Evolutionary conservation across 2,797 vertebrate species (phyloP).

Genomic region (Hybognathus amarus): DNA sequence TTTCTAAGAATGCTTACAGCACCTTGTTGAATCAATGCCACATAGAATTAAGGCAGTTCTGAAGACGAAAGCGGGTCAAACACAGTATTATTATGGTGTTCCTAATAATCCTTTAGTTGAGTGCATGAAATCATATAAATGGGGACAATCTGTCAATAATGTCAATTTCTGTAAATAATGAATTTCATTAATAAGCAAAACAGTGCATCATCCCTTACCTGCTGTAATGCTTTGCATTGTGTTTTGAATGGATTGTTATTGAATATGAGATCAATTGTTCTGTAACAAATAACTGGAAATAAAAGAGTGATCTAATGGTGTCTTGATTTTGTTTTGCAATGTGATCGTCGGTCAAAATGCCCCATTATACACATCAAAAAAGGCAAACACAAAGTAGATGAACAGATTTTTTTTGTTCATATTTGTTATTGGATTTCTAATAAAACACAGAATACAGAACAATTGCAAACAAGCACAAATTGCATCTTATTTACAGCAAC

Average conservation of each 20-base stretch:
- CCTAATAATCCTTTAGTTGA: no score
- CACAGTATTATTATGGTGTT: no score
- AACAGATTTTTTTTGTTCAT: constrained; percentile 66
- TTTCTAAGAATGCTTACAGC: no score
- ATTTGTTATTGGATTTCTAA: constrained; percentile 84
- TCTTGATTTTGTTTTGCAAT: not conserved
- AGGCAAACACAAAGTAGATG: constrained; percentile 62
- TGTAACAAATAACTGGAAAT: constrained; percentile 12
- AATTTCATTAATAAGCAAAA: constrained; percentile 3
- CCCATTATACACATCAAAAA: constrained; percentile 45
- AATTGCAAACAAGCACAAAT: constrained; percentile 93
- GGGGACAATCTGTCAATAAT: not conserved
- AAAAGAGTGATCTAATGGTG: not conserved
- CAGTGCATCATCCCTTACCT: not conserved
- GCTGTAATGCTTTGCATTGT: constrained; percentile 12
- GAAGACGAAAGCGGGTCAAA: no score
- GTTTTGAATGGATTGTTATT: not conserved
- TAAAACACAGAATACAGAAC: constrained; percentile 97
- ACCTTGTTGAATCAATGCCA: no score
- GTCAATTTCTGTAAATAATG: no score
- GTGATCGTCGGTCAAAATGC: not conserved
- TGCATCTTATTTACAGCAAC: constrained; percentile 92
- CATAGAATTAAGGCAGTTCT: no score
- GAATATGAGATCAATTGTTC: constrained; percentile 1
- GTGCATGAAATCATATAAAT: not conserved